Conservation (phyloP, 1,140 invertebrate species). For the Akabosia matsudoensis region DNA sequence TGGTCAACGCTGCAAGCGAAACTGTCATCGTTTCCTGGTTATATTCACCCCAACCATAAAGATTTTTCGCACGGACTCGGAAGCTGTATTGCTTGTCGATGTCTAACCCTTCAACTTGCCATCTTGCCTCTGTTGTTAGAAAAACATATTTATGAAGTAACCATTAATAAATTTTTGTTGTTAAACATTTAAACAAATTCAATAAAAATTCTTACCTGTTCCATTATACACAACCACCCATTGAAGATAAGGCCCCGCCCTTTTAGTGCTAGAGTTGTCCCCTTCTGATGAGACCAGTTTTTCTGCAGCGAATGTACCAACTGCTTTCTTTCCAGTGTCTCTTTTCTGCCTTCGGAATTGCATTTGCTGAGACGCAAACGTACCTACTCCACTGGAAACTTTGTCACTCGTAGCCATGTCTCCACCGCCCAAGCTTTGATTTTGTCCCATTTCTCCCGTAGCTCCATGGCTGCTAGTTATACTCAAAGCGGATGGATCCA, state of each 20-base stretch:
- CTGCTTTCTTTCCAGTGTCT: conserved; percentile 25
- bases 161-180: not conserved
- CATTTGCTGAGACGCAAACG: not conserved
- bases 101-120: conserved; percentile 69
- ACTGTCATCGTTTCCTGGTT: conserved; percentile 62
- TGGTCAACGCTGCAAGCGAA: conserved; percentile 57
- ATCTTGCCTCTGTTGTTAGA: conserved; percentile 62
- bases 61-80: conserved; percentile 72
- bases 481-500: conserved; percentile 14
- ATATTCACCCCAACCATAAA: conserved; percentile 70
- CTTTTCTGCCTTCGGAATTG: conserved; percentile 11
- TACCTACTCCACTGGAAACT: not conserved
- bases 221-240: conserved; percentile 78
- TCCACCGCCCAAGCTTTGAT: not conserved
- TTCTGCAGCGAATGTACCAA: conserved; percentile 32
- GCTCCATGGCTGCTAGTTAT: not conserved
- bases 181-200: not conserved
- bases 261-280: conserved; percentile 23
- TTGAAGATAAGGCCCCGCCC: conserved; percentile 41
- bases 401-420: not conserved
- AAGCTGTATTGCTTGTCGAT: conserved; percentile 62
- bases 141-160: too few relatives aligned
- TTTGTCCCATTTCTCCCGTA: not conserved
- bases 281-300: conserved; percentile 40
- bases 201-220: conserved; percentile 60